Conservation (phyloP, 2,113 vertebrate species). For the Cyprinodon brontotheroides region DNA sequence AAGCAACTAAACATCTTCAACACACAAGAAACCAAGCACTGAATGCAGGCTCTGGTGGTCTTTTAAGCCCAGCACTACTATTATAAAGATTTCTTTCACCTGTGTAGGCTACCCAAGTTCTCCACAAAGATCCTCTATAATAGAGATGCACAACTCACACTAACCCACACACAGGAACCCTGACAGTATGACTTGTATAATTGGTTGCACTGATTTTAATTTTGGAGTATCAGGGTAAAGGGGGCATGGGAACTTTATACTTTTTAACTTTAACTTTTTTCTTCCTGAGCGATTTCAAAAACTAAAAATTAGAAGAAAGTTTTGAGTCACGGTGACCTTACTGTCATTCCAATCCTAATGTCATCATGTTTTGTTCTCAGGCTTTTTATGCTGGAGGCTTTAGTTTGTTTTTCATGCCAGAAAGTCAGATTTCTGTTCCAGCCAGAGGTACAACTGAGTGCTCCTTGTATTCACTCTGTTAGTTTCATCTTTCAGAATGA, state of each 20-base stretch:
- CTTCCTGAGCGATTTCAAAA: neutral
- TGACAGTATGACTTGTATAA: neutral
- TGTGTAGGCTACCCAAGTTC: no score
- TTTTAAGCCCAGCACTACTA: no score
- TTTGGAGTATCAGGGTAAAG: neutral
- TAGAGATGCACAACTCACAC: no score
- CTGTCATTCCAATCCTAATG: neutral
- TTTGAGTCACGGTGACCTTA: neutral
- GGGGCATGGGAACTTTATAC: no score
- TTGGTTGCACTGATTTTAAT: neutral
- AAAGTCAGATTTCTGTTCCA: neutral
- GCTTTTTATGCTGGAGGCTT: neutral
- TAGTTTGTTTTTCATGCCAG: neutral
- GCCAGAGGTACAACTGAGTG: neutral
- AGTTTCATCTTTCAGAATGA: slow-evolving; percentile 18
- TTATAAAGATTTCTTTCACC: no score
- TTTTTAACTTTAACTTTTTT: no score
- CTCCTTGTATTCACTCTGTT: slow-evolving; percentile 1
- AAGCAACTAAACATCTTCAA: no score
- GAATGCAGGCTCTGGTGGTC: no score
- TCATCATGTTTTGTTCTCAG: neutral
- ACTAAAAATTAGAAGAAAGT: neutral
- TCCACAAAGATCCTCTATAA: no score
- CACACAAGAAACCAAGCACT: no score
- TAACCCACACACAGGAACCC: no score